These are phyloP conservation scores for Megaceryle alcyon DNA, from an alignment of 2,797 vertebrate species.

Conservation along the genomic window DNA sequence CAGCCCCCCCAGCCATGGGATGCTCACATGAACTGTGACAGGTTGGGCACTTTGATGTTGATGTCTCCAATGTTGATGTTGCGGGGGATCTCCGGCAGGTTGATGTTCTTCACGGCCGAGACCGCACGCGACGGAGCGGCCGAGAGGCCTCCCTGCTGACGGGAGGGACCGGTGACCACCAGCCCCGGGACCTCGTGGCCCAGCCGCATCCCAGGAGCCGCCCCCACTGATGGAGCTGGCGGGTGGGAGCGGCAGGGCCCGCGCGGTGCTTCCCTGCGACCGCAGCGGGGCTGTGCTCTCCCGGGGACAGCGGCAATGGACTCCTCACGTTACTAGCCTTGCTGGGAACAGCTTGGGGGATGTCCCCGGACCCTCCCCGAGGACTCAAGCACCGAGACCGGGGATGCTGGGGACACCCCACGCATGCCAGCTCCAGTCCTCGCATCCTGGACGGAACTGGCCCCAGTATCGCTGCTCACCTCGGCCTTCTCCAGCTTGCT, in stretches of 20 bases:
- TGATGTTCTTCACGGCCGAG: constrained; percentile 95
- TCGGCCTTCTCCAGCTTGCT: constrained; percentile 94
- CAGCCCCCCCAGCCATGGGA: not conserved
- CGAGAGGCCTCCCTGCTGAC: constrained; percentile 87
- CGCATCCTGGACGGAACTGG: not conserved
- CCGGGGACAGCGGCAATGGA: not conserved
- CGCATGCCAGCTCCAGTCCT: not conserved
- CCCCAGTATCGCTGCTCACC: constrained; percentile 70
- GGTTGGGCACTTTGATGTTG: constrained; percentile 95
- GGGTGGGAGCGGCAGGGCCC: fast-evolving
- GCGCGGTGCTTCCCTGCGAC: fast-evolving
- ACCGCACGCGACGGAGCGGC: constrained; percentile 91
- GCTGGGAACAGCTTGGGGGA: not conserved
- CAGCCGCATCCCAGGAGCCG: fast-evolving
- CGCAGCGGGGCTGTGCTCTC: not conserved
- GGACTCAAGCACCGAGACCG: not conserved
- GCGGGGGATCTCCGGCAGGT: constrained; percentile 92
- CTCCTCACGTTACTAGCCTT: not conserved
- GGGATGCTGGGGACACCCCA: not conserved
- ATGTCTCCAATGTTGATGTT: constrained; percentile 97
- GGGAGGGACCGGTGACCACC: not conserved
- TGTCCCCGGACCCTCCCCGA: fast-evolving
- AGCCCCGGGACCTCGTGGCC: not conserved
- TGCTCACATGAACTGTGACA: constrained; percentile 69
- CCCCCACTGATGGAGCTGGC: fast-evolving